Conservation (phyloP, 2,888 invertebrate species). For the Cephus runcator region DNA sequence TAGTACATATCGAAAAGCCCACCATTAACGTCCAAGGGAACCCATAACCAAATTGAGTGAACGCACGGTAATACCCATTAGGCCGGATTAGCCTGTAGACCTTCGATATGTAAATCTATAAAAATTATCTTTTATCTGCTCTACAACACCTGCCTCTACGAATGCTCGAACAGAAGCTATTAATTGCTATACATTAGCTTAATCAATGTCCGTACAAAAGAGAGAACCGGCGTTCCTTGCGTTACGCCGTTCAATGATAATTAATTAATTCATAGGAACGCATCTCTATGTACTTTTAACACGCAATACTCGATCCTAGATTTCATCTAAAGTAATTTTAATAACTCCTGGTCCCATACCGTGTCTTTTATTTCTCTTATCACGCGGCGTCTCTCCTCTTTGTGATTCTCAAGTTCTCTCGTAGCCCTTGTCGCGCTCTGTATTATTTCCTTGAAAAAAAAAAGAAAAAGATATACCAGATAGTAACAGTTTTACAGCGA, state of each 20-base stretch:
- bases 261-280: neutral
- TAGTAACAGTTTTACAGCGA: neutral
- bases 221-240: constrained; percentile 3
- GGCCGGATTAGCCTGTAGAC: constrained; percentile 11
- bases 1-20: constrained; percentile 14
- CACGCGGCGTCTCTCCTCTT: neutral
- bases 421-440: neutral
- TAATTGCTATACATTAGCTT: constrained; percentile 21
- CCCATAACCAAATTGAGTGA: constrained; percentile 12
- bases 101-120: constrained; percentile 4
- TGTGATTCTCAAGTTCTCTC: neutral
- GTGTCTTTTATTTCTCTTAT: neutral
- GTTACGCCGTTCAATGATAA: constrained; percentile 8
- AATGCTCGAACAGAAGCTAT: constrained; percentile 20
- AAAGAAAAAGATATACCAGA: neutral
- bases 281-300: neutral
- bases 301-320: neutral
- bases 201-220: constrained; percentile 10
- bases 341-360: neutral
- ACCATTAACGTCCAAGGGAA: constrained; percentile 17
- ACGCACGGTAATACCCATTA: constrained; percentile 9
- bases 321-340: neutral
- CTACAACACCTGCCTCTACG: constrained; percentile 17
- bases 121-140: constrained; percentile 11
- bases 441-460: neutral